Evolutionary conservation across 1,140 invertebrate species (phyloP), one percentile per base, ranked within the genome.

Genomic region (Papilio glaucus): DNA sequence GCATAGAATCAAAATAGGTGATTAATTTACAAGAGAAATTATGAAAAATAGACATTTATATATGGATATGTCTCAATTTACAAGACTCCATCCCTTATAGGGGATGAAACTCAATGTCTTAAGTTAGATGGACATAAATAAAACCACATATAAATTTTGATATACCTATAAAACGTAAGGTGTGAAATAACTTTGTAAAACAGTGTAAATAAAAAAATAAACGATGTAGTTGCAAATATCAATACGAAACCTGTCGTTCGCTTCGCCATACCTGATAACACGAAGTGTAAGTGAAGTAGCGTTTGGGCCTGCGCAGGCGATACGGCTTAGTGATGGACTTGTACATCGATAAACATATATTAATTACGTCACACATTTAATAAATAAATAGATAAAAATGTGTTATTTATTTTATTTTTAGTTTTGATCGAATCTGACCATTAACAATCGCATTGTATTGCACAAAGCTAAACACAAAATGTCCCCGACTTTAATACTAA

Each of bases 191-290:
- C 24, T 57, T 26, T 24, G 1, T 26, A 10, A 24, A 57, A 57
- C 18, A 57, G 21, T 57, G 49, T 57, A 10, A 21, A 38, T n/a
- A 62, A 13, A 26, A 57, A 26, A 57, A 61, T 61, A 61, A 61
- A 61, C 1, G 7, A 3, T 13, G 9, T 26, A 61, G 8, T 13
- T 61, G 60, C 13, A 5, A 61, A 37, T 61, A 10, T 38, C 42
- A 18, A 18, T 49, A 26, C 10, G 49, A 9, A 57, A 57, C 18
- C 21, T 24, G 49, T 57, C 45, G 45, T 9, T 12, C 49, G 24
- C 49, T 57, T 57, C 49, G 49, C 21, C 49, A 4, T 57, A 21
- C 15, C 10, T 57, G 49, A 57, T 57, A 57, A 57, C 49, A 5
- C 21, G 4, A 33, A 57, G 45, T 49, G 41, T 18, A 57, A 33